phyloP scores from a whole-genome alignment of 1,140 invertebrate species.

The Amyelois transitella region DNA sequence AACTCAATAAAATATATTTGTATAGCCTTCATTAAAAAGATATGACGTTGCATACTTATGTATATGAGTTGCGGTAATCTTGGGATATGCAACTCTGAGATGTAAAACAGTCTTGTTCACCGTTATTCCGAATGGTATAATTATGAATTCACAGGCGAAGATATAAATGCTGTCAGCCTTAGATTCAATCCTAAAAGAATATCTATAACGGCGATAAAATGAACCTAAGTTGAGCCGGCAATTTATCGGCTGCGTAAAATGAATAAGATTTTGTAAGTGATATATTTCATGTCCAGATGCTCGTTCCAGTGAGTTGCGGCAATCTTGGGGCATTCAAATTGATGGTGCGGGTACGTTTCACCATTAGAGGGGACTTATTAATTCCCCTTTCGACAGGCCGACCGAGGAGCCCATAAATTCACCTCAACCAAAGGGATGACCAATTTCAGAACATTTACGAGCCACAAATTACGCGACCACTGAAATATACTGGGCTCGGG shows the following conservation, averaged over 20 bases:
- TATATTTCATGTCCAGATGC: conserved; percentile 57
- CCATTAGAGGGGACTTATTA: conserved; percentile 73
- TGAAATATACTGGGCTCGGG: conserved; percentile 67
- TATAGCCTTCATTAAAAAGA: no score
- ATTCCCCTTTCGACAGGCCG: conserved; percentile 73
- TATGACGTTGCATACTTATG: no score
- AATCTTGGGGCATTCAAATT: conserved; percentile 71
- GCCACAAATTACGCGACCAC: conserved; percentile 73
- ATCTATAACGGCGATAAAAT: background rate
- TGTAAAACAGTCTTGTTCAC: no score
- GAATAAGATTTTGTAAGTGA: conserved; percentile 61
- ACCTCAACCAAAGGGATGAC: conserved; percentile 74
- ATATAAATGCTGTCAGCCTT: background rate
- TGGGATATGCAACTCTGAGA: no score
- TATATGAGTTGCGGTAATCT: no score
- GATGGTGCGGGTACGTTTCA: conserved; percentile 72
- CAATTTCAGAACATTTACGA: conserved; percentile 75
- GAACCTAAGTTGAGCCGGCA: conserved; percentile 12
- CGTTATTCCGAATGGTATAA: no score
- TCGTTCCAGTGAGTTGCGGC: conserved; percentile 39
- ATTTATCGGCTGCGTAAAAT: conserved; percentile 50
- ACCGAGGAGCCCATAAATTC: conserved; percentile 72
- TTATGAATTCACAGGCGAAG: no score
- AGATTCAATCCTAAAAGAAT: background rate
- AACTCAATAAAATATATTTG: no score